Conservation (phyloP, 2,113 vertebrate genomes). For the Nycticebus coucang region DNA sequence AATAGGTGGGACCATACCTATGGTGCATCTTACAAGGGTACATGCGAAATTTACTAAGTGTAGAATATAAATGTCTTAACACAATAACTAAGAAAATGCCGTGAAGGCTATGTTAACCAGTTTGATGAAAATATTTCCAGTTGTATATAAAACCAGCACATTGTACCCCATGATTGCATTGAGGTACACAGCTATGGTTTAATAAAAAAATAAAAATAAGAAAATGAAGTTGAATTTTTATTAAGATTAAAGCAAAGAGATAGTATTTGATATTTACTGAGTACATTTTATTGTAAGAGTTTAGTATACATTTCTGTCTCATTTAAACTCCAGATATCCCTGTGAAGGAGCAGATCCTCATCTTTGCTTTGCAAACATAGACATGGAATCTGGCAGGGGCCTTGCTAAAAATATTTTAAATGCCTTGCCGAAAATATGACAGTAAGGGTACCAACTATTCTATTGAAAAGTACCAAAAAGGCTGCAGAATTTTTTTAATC, state of each 20-base stretch:
- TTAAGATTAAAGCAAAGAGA: neutral
- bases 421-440: neutral
- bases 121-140: too few species aligned
- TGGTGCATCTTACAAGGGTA: too few species aligned
- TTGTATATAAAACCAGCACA: too few species aligned
- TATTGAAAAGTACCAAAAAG: neutral
- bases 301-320: neutral
- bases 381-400: neutral
- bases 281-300: neutral
- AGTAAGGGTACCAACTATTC: neutral
- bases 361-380: neutral
- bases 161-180: too few species aligned
- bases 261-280: neutral
- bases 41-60: too few species aligned
- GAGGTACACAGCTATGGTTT: too few species aligned
- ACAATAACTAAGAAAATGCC: too few species aligned
- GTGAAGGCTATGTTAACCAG: too few species aligned
- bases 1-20: too few species aligned
- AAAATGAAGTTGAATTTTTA: neutral
- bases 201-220: too few species aligned
- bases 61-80: too few species aligned
- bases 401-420: constrained; percentile 25
- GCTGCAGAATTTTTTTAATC: neutral
- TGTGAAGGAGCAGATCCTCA: neutral
- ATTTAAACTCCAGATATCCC: neutral